Base-by-base conservation (phyloP, 2,113 vertebrate genomes). In the Charadrius vociferus region DNA sequence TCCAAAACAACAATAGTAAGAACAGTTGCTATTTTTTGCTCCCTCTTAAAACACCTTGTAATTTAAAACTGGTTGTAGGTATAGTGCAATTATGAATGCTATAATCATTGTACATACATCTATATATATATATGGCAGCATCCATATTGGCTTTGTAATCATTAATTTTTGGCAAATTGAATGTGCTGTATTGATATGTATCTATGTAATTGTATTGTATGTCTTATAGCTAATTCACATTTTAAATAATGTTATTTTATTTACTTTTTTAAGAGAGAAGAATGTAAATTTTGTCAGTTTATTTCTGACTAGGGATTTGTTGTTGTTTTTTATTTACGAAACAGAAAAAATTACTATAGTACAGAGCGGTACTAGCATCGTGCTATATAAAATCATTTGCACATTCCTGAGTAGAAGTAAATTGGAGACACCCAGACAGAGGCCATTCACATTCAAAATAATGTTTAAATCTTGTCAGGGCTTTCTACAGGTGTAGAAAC, bases 121-220 rank as follows among this genome's bases (percentile, higher is more conserved):
- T 98, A 97, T 98, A 92, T 98, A 96, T 97, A 98, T 98, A 98
- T 98, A 98, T 98, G 97, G 98, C 98, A 98, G 97, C 98, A 98
- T 99, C 98, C 98, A 98, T 99, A 98, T 98, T 98, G 98, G 99
- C 99, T 99, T 99, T 99, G 98, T 99, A 99, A 99, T 99, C 99
- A 99, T 99, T 98, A 98, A 98, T 98, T 99, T 98, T 98, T 98
- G 98, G 99, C 99, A 99, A 98, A 99, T 98, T 99, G 99, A 99
- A 99, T 99, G 99, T 99, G 99, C 98, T 97, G 98, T 99, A 98
- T 99, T 99, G 98, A 98, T 99, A 99, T 99, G 98, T 99, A 99
- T 99, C 99, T 99, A 98, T 99, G 98, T 99, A 99, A 99, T 98
- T 99, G 98, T 99, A 98, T 98, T 98, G 98, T 99, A 99, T 98